Evolutionary conservation across 2,888 invertebrate species (phyloP).

Genomic region (Leucophora obtusa): DNA sequence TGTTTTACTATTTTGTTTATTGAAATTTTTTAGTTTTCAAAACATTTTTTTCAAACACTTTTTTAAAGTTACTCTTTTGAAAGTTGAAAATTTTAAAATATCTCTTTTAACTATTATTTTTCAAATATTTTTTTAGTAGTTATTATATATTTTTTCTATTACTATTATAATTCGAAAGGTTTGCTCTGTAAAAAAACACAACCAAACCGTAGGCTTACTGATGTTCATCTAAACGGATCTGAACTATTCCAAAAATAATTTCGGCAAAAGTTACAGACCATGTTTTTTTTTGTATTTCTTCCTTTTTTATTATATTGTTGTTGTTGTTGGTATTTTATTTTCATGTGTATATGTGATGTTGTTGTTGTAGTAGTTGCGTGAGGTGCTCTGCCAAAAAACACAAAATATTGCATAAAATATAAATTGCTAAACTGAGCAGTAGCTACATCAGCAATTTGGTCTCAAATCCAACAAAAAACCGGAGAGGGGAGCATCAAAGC

Average conservation of each 20-base stretch:
- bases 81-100: neutral
- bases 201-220: constrained; percentile 79
- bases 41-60: neutral
- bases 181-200: constrained; percentile 70
- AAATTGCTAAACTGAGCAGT: constrained; percentile 56
- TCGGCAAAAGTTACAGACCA: constrained; percentile 73
- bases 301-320: constrained; percentile 49
- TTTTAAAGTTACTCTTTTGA: neutral
- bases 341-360: constrained; percentile 23
- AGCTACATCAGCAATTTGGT: constrained; percentile 46
- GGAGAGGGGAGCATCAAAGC: constrained; percentile 54
- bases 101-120: neutral
- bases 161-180: constrained; percentile 55
- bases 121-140: neutral
- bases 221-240: constrained; percentile 79
- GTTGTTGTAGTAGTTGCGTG: constrained; percentile 60
- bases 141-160: constrained; percentile 47
- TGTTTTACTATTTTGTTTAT: neutral
- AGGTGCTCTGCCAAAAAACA: constrained; percentile 61
- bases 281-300: constrained; percentile 9
- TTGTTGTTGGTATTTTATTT: constrained; percentile 48
- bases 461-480: constrained; percentile 28
- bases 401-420: constrained; percentile 40
- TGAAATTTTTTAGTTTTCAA: neutral
- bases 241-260: constrained; percentile 78